These are phyloP conservation scores for Myodes glareolus DNA, from an alignment of 2,113 vertebrate genomes.

Conservation along the genomic window DNA sequence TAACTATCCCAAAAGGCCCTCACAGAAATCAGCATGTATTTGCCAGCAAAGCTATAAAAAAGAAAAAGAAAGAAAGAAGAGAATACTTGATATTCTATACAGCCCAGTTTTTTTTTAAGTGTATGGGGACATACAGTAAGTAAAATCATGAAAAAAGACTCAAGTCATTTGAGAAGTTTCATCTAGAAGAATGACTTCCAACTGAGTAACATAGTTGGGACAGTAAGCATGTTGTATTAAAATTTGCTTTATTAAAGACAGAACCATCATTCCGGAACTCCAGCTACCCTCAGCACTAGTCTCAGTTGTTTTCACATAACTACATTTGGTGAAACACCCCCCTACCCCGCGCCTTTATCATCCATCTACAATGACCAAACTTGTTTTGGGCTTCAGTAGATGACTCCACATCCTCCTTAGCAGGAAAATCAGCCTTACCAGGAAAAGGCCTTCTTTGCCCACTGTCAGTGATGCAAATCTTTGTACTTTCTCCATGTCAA, in stretches of 20 bases:
- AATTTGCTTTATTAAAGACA: background rate
- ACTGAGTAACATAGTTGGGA: background rate
- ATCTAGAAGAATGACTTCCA: background rate
- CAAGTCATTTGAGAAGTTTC: background rate
- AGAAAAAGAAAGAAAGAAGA: too few relatives aligned
- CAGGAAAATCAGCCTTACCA: background rate
- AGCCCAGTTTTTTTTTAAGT: background rate
- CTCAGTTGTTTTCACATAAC: background rate
- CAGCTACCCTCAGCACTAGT: background rate
- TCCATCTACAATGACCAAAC: background rate
- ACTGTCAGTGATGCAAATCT: background rate
- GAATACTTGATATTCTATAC: background rate
- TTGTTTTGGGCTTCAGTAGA: background rate
- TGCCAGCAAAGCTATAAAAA: background rate
- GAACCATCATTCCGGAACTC: background rate
- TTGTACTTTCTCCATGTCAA: background rate
- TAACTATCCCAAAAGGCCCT: background rate
- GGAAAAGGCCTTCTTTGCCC: background rate
- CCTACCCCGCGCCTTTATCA: too few relatives aligned
- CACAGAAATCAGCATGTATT: background rate
- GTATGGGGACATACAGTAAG: background rate
- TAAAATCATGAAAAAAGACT: background rate
- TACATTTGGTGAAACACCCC: background rate
- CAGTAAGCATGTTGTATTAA: background rate
- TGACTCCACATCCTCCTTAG: background rate